Base-by-base conservation (phyloP, 2,113 vertebrate genomes). In the Nannospalax galili region DNA sequence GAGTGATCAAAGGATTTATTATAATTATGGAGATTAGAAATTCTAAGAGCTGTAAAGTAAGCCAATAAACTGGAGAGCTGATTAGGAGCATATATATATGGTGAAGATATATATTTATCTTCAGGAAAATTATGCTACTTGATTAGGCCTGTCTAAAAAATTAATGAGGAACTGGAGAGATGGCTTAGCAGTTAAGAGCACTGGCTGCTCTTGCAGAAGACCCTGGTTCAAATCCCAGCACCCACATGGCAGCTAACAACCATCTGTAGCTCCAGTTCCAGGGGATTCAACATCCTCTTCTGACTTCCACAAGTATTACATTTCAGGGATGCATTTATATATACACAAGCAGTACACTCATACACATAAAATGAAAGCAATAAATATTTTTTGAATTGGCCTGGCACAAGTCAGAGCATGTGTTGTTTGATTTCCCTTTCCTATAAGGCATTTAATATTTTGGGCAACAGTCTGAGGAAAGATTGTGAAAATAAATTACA, bases 381-480 rank as follows among this genome's bases (percentile, higher is more conserved):
- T n/a, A n/a, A n/a, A n/a, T n/a, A n/a, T n/a, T n/a, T n/a, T n/a
- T 52, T 52, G 48, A 52, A 52, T 56, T 79, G 79, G 80, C 67
- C 65, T 7, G 3, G 20, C 26, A 78, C 32, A 90, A 80, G 60
- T 88, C 52, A 82, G 60, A 87, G 12, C 90, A 77, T 77, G 22
- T 97, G 77, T 32, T 58, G 3, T 40, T 94, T 96, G 90, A 82
- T 74, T 96, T 67, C 24, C 48, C 75, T 96, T 95, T 91, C 28
- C 60, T 73, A 90, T 78, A 97, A 92, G 60, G 11, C 45, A 95
- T 69, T 84, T 95, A 95, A 91, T 89, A 58, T 80, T 79, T 91
- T 95, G 91, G 74, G 32, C 79, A 75, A 30, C 56, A 67, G 10
- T 45, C 40, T 97, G 87, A 88, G 94, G 93, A 94, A 81, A 52